Conservation (phyloP, 2,888 invertebrate genomes). For the Machimus rusticus region DNA sequence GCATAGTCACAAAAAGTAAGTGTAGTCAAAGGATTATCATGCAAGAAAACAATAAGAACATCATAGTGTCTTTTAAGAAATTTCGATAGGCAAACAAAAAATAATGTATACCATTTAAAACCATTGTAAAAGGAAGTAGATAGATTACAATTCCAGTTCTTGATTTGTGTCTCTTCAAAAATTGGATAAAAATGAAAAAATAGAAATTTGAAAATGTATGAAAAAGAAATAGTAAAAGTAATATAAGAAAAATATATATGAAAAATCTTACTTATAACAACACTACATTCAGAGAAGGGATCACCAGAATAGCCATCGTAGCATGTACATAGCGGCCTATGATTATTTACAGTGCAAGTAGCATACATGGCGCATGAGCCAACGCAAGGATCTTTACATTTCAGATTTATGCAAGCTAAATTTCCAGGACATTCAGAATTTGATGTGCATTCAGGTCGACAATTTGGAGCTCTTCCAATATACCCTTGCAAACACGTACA, state of each 20-base stretch:
- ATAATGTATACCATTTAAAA: not conserved
- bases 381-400: conserved; percentile 83
- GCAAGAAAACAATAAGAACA: not conserved
- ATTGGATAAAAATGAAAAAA: not conserved
- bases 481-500: conserved; percentile 83
- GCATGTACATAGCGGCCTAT: conserved; percentile 85
- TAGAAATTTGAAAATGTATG: not conserved
- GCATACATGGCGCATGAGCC: conserved; percentile 84
- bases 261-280: conserved; percentile 65
- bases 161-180: not conserved
- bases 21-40: not conserved
- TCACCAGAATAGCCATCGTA: conserved; percentile 81
- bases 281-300: conserved; percentile 80
- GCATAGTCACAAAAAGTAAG: not conserved
- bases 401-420: conserved; percentile 82
- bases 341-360: conserved; percentile 80
- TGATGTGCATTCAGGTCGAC: conserved; percentile 84
- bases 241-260: not conserved
- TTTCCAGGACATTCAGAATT: conserved; percentile 86
- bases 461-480: conserved; percentile 84
- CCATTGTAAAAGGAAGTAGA: not conserved
- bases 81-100: not conserved
- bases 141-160: not conserved
- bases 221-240: not conserved
- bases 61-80: not conserved